These are phyloP conservation scores for Cephus runcator DNA, from an alignment of 2,888 invertebrate species.

Conservation along the genomic window DNA sequence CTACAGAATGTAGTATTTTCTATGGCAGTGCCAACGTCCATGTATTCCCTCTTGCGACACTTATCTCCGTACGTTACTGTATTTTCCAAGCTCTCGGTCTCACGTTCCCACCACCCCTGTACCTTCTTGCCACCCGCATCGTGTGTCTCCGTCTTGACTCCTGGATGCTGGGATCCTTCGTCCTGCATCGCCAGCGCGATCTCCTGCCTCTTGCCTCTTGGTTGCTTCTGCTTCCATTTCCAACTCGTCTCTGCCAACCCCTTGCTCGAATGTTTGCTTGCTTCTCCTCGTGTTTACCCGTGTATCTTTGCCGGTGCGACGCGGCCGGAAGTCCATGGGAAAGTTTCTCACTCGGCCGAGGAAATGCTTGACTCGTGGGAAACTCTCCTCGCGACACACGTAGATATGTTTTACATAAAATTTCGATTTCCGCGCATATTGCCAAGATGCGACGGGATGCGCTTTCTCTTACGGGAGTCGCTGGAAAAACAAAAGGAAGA, in stretches of 20 bases:
- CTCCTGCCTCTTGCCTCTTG: not conserved
- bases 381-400: not conserved
- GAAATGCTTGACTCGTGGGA: not conserved
- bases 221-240: no score
- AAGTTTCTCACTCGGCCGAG: not conserved
- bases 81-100: constrained; percentile 42
- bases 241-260: not conserved
- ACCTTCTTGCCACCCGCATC: not conserved
- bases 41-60: constrained; percentile 58
- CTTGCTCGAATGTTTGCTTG: not conserved
- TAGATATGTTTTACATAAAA: not conserved
- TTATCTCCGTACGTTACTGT: constrained; percentile 52
- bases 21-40: constrained; percentile 30
- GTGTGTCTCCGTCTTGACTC: not conserved
- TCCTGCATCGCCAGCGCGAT: not conserved
- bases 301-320: not conserved
- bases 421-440: not conserved
- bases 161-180: not conserved
- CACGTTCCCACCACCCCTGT: not conserved
- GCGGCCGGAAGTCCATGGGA: not conserved
- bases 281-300: not conserved
- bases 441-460: not conserved
- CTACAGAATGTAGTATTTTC: not conserved
- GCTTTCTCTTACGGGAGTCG: not conserved
- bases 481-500: not conserved